A percentile compares a stretch with the other conserved stretches of the same genome.
Conservation (phyloP, 2,797 vertebrate species). For the Sebastolobus altivelis region DNA sequence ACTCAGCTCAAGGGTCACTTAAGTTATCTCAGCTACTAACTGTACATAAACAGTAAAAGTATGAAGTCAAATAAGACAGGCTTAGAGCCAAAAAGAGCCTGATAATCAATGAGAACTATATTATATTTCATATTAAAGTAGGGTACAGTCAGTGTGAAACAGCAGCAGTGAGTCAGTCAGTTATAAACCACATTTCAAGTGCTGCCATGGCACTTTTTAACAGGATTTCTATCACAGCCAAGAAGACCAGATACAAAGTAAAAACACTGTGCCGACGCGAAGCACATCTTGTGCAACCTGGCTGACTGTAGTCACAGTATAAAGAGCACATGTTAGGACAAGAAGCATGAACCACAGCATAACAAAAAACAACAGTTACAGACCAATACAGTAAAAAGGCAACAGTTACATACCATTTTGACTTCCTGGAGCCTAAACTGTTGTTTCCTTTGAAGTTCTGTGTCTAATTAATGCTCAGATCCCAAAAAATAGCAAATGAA, state of each 20-base stretch:
- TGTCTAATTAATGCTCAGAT: neutral
- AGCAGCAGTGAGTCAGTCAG: neutral
- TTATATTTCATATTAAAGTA: neutral
- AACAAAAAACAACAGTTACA: slow-evolving; percentile 28
- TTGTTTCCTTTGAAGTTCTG: slow-evolving; percentile 5
- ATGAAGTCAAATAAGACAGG: neutral
- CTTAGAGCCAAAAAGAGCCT: neutral
- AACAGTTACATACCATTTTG: slow-evolving; percentile 64
- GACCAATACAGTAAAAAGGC: slow-evolving; percentile 47
- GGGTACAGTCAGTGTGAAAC: neutral
- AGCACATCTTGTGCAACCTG: neutral
- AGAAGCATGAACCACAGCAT: slow-evolving; percentile 5
- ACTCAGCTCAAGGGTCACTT: slow-evolving; percentile 42
- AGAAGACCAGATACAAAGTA: neutral
- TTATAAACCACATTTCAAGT: neutral
- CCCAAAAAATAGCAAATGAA: neutral
- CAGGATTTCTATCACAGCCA: neutral
- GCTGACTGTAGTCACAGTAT: neutral
- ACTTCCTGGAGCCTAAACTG: slow-evolving; percentile 37
- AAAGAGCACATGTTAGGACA: slow-evolving; percentile 45
- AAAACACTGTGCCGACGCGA: neutral
- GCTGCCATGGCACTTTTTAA: neutral
- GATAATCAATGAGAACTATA: neutral
- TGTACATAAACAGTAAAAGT: neutral
- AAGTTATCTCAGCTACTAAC: neutral